These are phyloP conservation scores for Notodonta ziczac DNA, from an alignment of 2,888 invertebrate species.

Conservation along the genomic window DNA sequence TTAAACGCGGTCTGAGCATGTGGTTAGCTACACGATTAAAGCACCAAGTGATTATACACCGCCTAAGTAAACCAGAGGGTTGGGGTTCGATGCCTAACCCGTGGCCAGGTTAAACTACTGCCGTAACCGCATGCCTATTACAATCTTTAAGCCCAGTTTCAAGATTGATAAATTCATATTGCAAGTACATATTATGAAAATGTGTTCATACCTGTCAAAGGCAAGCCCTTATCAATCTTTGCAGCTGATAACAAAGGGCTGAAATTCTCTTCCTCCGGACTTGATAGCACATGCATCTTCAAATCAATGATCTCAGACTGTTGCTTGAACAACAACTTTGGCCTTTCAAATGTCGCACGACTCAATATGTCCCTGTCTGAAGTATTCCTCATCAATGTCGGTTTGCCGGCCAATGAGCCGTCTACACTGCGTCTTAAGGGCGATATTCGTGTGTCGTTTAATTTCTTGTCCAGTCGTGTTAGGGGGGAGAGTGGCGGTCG, in stretches of 20 bases:
- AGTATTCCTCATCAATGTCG: slow-evolving; percentile 58
- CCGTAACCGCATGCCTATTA: no score
- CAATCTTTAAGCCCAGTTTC: no score
- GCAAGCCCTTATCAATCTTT: slow-evolving; percentile 74
- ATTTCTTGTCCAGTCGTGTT: slow-evolving; percentile 67
- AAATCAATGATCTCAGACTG: slow-evolving; percentile 79
- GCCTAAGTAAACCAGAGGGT: no score
- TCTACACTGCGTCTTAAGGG: slow-evolving; percentile 71
- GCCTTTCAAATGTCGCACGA: slow-evolving; percentile 65
- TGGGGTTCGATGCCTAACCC: no score
- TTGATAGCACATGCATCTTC: slow-evolving; percentile 72
- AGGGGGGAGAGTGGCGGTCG: slow-evolving; percentile 70
- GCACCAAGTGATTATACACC: no score
- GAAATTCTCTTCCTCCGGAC: slow-evolving; percentile 69
- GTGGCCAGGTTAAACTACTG: no score
- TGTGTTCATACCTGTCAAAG: slow-evolving; percentile 71
- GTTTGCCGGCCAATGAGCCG: slow-evolving; percentile 60
- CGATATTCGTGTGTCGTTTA: slow-evolving; percentile 69
- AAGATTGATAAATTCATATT: no score
- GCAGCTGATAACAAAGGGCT: slow-evolving; percentile 59
- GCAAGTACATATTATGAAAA: background rate
- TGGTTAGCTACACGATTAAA: no score
- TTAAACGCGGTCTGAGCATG: no score
- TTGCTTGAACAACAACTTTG: slow-evolving; percentile 73
- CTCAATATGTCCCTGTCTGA: slow-evolving; percentile 65